Conservation (phyloP, 2,113 vertebrate species). For the Nycticryphes semicollaris region DNA sequence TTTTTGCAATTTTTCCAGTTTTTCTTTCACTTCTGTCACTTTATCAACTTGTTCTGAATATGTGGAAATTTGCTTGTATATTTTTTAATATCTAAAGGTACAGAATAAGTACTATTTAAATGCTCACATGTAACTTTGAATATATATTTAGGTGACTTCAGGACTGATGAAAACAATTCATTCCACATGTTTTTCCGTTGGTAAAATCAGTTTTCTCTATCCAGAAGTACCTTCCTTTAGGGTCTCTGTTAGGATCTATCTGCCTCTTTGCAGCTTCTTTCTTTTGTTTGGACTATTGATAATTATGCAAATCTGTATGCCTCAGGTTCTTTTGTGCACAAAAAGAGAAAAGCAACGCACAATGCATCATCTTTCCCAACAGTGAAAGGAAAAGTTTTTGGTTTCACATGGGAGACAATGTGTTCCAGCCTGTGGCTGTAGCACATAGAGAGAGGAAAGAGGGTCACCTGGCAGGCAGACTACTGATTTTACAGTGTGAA, state of each 20-base stretch:
- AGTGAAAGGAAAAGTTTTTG: not conserved
- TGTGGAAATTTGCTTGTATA: not conserved
- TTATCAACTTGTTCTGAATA: not conserved
- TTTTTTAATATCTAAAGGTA: not conserved
- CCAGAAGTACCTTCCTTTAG: not conserved
- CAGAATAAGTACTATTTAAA: not conserved
- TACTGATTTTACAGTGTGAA: not conserved
- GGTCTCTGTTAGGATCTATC: not conserved
- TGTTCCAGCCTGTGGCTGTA: not conserved
- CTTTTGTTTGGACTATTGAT: not conserved
- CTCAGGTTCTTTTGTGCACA: not conserved
- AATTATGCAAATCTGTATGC: not conserved
- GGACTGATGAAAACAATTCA: not conserved
- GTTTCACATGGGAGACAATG: not conserved
- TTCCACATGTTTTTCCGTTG: not conserved
- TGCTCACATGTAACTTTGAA: not conserved
- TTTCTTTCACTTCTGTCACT: not conserved
- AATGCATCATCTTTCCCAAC: not conserved
- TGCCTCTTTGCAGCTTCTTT: not conserved
- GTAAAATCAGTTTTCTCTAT: not conserved
- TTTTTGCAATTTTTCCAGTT: not conserved
- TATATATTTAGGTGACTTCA: not conserved
- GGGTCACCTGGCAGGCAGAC: not conserved
- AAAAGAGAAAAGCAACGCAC: not conserved
- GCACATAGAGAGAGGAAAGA: not conserved